Percentiles rank a stretch among this genome's conserved stretches.
These are phyloP conservation scores for Oasisia sp. DNA, from an alignment of 2,888 invertebrate species.

Conservation along the genomic window DNA sequence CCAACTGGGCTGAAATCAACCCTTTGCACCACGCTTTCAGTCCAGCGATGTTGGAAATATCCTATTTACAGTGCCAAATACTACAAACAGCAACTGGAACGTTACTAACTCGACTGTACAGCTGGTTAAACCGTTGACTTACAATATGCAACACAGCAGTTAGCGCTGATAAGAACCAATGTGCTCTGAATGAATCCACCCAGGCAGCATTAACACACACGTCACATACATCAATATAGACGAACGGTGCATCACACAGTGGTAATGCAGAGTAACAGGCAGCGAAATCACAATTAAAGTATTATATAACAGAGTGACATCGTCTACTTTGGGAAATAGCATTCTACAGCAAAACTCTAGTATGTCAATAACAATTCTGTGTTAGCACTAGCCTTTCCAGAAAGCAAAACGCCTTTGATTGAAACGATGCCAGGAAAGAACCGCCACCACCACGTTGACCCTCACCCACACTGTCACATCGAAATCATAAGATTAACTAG, in stretches of 20 bases:
- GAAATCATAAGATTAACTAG: background rate
- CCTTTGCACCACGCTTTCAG: background rate
- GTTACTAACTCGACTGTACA: slow-evolving; percentile 3
- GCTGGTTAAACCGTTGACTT: background rate
- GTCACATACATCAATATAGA: background rate
- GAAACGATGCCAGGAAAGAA: background rate
- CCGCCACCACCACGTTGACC: background rate
- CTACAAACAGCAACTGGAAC: slow-evolving; percentile 17
- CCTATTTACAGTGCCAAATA: slow-evolving; percentile 13
- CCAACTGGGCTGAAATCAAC: background rate
- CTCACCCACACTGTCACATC: background rate
- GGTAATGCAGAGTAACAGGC: background rate
- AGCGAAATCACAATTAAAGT: background rate
- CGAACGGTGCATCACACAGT: background rate
- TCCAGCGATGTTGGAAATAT: background rate
- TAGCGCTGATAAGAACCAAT: background rate
- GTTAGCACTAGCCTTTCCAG: background rate
- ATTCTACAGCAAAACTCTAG: background rate
- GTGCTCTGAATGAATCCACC: background rate
- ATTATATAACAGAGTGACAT: background rate
- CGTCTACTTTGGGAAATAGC: too few species aligned
- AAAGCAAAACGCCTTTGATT: background rate
- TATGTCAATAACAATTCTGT: background rate
- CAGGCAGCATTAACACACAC: background rate
- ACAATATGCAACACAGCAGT: background rate